Evolutionary conservation across 1,140 invertebrate genomes (phyloP), one percentile per base, ranked within the genome.

Genomic region (Macrostomum lignano): DNA sequence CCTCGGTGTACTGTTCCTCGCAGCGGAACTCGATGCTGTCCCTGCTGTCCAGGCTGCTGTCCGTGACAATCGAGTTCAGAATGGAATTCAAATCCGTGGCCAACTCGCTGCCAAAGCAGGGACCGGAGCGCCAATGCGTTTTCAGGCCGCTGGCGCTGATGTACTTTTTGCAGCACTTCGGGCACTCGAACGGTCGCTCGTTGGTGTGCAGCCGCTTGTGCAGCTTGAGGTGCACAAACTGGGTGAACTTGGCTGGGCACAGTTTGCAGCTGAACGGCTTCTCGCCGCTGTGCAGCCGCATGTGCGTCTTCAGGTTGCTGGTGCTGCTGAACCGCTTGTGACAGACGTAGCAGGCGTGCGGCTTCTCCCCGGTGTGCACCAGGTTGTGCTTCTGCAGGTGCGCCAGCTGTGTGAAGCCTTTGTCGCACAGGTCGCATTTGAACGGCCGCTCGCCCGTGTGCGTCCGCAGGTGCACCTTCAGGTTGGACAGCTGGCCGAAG

Each of bases 171-270:
- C 75, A 72, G 52, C 88, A 96, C 24, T 76, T 75, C 42, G 77
- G 74, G 52, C 88, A 96, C 29, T 81, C 82, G 58, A 81, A 93
- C 2, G 86, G 88, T 38, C 86, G 63, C 49, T 94, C 86, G 50
- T 94, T 93, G 11, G 81, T 94, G 58, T 98, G 91, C 36, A 94
- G 58, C 36, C 88, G 61, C 57, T 88, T 88, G 61, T 94, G 86
- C 3, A 70, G 51, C 60, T 96, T 96, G 23, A 98, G 63, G 55
- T 98, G 91, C 11, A 96, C 86, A 48, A 88, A 88, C 60, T 96
- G 88, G 2, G 86, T 96, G 58, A 96, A 96, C 52, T 82, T 88
- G 29, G 86, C 78, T 26, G 78, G 74, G 55, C 88, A 96, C 2
- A 88, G 64, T 49, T 93, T 81, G 52, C 82, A 48, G 1, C 33